These are phyloP conservation scores for Lethrus apterus DNA, from an alignment of 1,140 invertebrate genomes.

Conservation along the genomic window DNA sequence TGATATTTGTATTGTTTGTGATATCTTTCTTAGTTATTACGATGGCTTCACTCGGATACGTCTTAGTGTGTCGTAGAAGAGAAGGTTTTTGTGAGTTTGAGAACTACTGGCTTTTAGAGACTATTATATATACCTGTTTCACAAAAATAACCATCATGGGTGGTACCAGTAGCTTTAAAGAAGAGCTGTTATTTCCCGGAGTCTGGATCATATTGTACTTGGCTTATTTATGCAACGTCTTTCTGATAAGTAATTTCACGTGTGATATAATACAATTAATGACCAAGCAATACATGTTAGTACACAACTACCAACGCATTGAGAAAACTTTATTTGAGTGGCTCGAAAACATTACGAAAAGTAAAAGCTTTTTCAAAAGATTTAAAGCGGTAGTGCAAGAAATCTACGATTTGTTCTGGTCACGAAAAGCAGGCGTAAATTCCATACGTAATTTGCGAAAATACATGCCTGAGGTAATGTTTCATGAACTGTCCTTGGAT, in stretches of 20 bases:
- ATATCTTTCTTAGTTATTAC: conserved; percentile 2
- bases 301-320: not conserved
- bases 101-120: not conserved
- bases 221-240: conserved; percentile 3
- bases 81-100: not conserved
- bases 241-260: conserved; percentile 5
- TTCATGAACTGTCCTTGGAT: conserved; percentile 15
- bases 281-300: not conserved
- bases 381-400: not conserved
- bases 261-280: not conserved
- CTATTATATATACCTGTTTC: not conserved
- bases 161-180: no score
- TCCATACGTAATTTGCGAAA: not conserved
- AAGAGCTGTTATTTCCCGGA: not conserved
- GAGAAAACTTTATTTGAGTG: no score
- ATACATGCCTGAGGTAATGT: conserved; percentile 9
- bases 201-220: not conserved
- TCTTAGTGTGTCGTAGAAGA: not conserved
- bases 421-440: conserved; percentile 1
- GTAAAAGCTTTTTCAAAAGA: not conserved
- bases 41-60: not conserved
- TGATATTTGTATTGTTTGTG: not conserved
- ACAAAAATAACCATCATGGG: not conserved
- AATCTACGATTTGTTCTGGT: conserved; percentile 6
- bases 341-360: not conserved